Evolutionary conservation across 1,140 invertebrate genomes (phyloP), one percentile per base, ranked within the genome.

Genomic region (Lordiphosa mommai): DNA sequence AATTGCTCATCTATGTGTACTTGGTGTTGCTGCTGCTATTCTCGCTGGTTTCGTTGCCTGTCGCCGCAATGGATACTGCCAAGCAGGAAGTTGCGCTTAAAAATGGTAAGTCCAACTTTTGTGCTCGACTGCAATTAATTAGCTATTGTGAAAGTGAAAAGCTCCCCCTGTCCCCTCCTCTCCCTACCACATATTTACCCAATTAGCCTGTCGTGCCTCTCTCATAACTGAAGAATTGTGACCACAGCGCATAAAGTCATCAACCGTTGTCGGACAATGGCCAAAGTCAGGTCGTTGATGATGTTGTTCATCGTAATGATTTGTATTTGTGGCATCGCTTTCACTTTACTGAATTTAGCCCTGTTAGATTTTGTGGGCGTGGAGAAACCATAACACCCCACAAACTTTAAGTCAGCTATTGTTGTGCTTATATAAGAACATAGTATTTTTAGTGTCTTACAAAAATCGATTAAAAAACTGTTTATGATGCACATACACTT

Each of bases 131-230:
- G 20, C 20, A 23, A 23, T 23, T 76, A 72, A 77, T 76, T 76
- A 61, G 60, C 56, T 40, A 46, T 58, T 55, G 73, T 72, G 69
- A 80, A 80, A 73, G 73, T 79, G 73, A 74, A 73, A 60, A 58
- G 46, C 61, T 67, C 29, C 17, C 34, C 34, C 13, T 8, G 3
- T 6, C 4, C 10, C 8, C 9, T 5, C 2, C 10, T 32, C 10
- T 13, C 20, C 20, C 20, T 23, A n/a, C n/a, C 20, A 23, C 20
- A 23, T 17, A 43, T 23, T 43, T 27, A 12, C 40, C 27, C 32
- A 17, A 23, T 23, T 23, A 23, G 20, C 20, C 20, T 23, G 20
- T 5, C 20, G 20, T 23, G 20, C 20, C 5, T 5, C 20, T 23
- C 20, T 40, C n/a, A 47, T 14, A 47, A 37, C 23, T 23, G 36